Conservation (phyloP, 2,797 vertebrate species). For the Emys orbicularis region DNA sequence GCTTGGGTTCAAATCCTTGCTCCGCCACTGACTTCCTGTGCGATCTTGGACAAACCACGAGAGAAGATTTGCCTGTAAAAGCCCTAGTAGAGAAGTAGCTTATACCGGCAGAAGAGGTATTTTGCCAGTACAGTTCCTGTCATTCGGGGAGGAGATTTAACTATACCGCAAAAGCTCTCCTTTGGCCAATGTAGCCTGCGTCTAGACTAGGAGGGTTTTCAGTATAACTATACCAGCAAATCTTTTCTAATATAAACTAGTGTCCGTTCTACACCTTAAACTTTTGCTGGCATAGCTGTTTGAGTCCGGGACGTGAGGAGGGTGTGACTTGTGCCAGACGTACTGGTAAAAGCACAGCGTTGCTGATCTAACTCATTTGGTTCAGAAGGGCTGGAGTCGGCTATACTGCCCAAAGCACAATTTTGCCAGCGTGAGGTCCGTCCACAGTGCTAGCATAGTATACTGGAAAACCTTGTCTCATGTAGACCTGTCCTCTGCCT, state of each 20-base stretch:
- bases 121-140: neutral
- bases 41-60: neutral
- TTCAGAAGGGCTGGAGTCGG: too few species aligned
- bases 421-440: too few species aligned
- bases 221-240: neutral
- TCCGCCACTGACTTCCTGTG: neutral
- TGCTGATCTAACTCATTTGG: too few species aligned
- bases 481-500: neutral
- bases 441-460: too few species aligned
- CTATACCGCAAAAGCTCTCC: neutral
- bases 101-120: neutral
- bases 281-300: too few species aligned
- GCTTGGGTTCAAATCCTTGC: neutral
- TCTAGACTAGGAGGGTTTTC: neutral
- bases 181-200: accelerated
- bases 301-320: too few species aligned
- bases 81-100: neutral
- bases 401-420: too few species aligned
- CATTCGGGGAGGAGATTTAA: neutral
- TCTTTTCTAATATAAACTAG: neutral
- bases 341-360: too few species aligned
- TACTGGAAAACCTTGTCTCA: neutral
- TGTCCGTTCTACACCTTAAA: too few species aligned
- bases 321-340: too few species aligned
- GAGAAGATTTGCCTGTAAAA: neutral